phyloP scores from a whole-genome alignment of 2,797 vertebrate species.

The Gastrophryne carolinensis region DNA sequence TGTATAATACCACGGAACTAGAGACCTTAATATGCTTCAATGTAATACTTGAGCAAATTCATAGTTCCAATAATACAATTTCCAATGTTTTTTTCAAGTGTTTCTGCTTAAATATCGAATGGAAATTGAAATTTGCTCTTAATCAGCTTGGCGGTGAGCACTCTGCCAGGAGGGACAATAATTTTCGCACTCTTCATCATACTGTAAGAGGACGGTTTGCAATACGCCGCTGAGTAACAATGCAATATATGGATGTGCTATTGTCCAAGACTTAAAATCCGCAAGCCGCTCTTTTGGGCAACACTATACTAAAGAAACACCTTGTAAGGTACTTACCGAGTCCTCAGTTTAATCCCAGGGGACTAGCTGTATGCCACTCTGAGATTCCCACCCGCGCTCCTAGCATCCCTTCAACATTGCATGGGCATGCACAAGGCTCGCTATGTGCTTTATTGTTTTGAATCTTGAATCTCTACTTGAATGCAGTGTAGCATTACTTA shows the following conservation, averaged over 20 bases:
- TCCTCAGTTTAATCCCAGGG: no score
- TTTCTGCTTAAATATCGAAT: slow-evolving; percentile 26
- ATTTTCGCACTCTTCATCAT: neutral
- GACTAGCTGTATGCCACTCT: no score
- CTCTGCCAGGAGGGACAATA: neutral
- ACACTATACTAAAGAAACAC: no score
- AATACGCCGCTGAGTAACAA: neutral
- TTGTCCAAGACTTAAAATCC: neutral
- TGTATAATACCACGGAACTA: slow-evolving; percentile 23
- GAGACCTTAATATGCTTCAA: slow-evolving; percentile 29
- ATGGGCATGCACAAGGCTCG: no score
- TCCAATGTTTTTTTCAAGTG: slow-evolving; percentile 12
- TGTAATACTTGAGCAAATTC: slow-evolving; percentile 31
- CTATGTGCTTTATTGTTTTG: no score
- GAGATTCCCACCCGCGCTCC: no score
- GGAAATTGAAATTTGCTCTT: slow-evolving; percentile 21
- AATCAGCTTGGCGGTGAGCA: slow-evolving; percentile 5
- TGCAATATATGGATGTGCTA: neutral
- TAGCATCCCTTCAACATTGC: no score
- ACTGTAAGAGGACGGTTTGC: neutral
- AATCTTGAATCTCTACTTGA: no score
- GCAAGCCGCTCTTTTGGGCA: no score
- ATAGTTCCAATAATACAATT: slow-evolving; percentile 13
- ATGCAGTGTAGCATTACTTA: no score
- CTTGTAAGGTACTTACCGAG: no score